phyloP scores from a whole-genome alignment of 2,888 invertebrate species.

The Fabriciana adippe region DNA sequence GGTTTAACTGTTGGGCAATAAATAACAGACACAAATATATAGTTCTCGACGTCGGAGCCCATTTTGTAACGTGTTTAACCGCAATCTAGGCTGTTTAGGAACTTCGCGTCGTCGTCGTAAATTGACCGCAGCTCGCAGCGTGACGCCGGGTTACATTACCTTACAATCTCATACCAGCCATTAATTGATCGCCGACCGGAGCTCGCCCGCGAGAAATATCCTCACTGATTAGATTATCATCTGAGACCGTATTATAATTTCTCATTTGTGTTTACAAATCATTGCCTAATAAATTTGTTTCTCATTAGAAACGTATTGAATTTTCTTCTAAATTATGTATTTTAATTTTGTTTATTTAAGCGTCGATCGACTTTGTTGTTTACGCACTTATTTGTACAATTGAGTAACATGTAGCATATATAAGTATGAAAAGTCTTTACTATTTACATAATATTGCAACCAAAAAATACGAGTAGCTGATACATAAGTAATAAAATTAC shows the following conservation, averaged over 20 bases:
- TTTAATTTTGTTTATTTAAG: conserved; percentile 1
- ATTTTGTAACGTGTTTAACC: conserved; percentile 28
- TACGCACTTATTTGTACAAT: too few relatives aligned
- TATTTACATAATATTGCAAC: neutral
- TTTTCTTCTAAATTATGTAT: neutral
- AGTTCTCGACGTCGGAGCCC: conserved; percentile 24
- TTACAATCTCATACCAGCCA: conserved; percentile 27
- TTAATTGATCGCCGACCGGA: conserved; percentile 37
- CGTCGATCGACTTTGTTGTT: too few relatives aligned
- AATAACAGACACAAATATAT: conserved; percentile 32
- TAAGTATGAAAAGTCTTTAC: too few relatives aligned
- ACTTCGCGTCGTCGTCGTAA: conserved; percentile 51
- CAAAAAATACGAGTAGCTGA: neutral
- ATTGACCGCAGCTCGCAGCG: conserved; percentile 60
- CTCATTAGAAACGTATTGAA: neutral
- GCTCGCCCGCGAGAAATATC: conserved; percentile 31
- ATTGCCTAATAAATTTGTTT: conserved; percentile 11
- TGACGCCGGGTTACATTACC: conserved; percentile 54
- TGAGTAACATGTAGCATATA: too few relatives aligned
- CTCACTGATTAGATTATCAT: conserved; percentile 35
- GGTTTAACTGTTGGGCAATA: conserved; percentile 28
- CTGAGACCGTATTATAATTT: conserved; percentile 30
- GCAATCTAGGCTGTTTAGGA: conserved; percentile 53
- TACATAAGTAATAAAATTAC: neutral
- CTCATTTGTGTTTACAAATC: conserved; percentile 26